Evolutionary conservation across 2,797 vertebrate genomes (phyloP), one percentile per base, ranked within the genome.

Genomic region (Amphiprion clarkii): DNA sequence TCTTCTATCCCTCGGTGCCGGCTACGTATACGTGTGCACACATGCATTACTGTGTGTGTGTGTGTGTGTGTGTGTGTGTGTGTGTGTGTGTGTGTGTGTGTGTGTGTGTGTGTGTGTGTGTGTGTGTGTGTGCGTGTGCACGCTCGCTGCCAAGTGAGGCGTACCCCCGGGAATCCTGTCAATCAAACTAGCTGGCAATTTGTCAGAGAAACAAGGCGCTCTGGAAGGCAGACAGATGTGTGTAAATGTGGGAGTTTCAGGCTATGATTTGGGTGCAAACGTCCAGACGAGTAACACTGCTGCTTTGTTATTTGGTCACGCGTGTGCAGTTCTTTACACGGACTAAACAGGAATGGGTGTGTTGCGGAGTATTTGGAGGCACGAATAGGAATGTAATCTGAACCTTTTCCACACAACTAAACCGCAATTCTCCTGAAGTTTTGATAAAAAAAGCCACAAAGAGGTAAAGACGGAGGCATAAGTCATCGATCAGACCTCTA

Each of bases 141-240:
- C 13, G 6, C 53, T 49, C 59, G 62, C 66, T 78, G 71, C 62
- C 58, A 75, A 82, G 57, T 51, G 48, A 74, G 67, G 60, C 76
- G 67, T 52, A 87, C 87, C 75, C 69, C 21, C 21, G 85, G 81
- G 88, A 88, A 76, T 57, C 68, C 64, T 82, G 89, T 85, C 85
- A 89, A 69, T 90, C 85, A 91, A 80, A 84, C 51, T 36, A 48
- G 51, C 63, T 76, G 51, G 68, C 82, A 87, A 86, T 92, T 86
- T 89, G 88, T 89, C 69, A 63, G 68, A 60, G 82, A 82, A 88
- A 84, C 82, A 74, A 78, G 64, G 75, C 78, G 61, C 78, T 82
- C 81, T 81, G 53, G 57, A 64, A 82, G 74, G 79, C 59, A 57
- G 75, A 57, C 68, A 77, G 71, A 67, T 33, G 5, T 42, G 0